Evolutionary conservation across 1,140 invertebrate genomes (phyloP), one percentile per base, ranked within the genome.

Genomic region (Polyergus mexicanus): DNA sequence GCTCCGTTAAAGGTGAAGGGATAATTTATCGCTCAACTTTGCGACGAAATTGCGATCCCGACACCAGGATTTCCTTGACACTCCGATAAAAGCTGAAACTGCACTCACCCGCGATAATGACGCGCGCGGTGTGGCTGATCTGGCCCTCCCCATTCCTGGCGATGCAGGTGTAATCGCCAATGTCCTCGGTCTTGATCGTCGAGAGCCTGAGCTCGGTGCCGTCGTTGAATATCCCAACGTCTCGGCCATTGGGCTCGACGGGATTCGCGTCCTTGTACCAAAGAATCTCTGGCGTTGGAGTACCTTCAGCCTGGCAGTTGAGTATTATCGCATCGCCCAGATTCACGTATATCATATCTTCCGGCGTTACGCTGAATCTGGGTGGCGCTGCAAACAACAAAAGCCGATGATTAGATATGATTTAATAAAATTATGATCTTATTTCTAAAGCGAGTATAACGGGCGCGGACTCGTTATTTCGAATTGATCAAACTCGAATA

Each of bases 261-360:
- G 98, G 98, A 95, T 97, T 98, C 84, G 97, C 97, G 95, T 98
- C 98, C 95, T 98, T 98, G 95, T 98, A 98, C 98, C 98, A 99
- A 66, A 98, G 95, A 90, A 98, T 98, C 95, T 98, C 98, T 38
- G 98, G 98, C 74, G 97, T 97, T 69, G 98, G 98, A 51, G 98
- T 99, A 85, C 98, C 98, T 95, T 98, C 98, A 22, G 98, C 98
- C 95, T 99, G 98, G 95, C 98, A 99, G 95, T 98, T 98, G 90
- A 99, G 97, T 93, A 98, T 98, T 93, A 99, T 98, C 85, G 98
- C 98, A 96, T 99, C 98, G 86, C 98, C 98, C 95, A 99, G 96
- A 96, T 99, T 98, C 92, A 99, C 98, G 96, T 99, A 99, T 93
- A 98, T 98, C 94, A 99, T 97, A 94, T 99, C 98, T 94, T 98